Conservation (phyloP, 2,888 invertebrate species). For the Agrotis exclamationis region DNA sequence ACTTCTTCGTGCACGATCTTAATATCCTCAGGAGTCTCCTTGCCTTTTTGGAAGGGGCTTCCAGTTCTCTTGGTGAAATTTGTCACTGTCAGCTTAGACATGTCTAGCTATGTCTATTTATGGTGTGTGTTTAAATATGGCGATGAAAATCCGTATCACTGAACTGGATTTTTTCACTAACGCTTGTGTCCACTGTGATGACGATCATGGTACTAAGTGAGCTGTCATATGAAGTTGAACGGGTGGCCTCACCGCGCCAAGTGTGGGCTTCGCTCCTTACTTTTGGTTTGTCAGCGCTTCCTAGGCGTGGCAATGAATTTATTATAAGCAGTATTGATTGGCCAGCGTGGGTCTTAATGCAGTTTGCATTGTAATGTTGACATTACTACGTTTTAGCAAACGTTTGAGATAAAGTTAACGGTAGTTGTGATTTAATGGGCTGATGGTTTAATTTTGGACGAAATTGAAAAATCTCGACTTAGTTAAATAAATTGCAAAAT, state of each 20-base stretch:
- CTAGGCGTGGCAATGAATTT: constrained; percentile 88
- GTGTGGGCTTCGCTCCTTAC: constrained; percentile 90
- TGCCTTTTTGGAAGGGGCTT: constrained; percentile 73
- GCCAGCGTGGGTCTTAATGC: constrained; percentile 80
- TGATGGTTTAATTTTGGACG: not conserved
- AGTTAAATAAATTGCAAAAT: too few relatives aligned
- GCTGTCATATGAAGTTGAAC: constrained; percentile 78
- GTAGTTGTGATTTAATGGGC: constrained; percentile 16
- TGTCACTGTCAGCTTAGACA: constrained; percentile 85
- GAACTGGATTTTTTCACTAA: constrained; percentile 75
- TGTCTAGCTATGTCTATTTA: constrained; percentile 66
- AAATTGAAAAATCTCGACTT: too few relatives aligned
- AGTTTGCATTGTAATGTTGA: constrained; percentile 84
- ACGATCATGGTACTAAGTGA: constrained; percentile 82
- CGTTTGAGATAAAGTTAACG: constrained; percentile 52
- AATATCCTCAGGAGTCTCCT: constrained; percentile 48
- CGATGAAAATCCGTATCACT: constrained; percentile 75
- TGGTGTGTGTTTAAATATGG: constrained; percentile 69
- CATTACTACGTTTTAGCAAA: constrained; percentile 61
- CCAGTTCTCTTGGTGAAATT: constrained; percentile 80
- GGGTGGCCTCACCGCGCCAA: constrained; percentile 80
- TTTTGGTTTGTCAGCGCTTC: constrained; percentile 87
- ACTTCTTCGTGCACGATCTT: constrained; percentile 80
- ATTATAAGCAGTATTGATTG: constrained; percentile 73
- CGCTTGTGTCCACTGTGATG: constrained; percentile 80